Percentiles rank a stretch among this genome's conserved stretches.
phyloP scores from a whole-genome alignment of 2,888 invertebrate genomes.

The Sphaeridia pumilis region DNA sequence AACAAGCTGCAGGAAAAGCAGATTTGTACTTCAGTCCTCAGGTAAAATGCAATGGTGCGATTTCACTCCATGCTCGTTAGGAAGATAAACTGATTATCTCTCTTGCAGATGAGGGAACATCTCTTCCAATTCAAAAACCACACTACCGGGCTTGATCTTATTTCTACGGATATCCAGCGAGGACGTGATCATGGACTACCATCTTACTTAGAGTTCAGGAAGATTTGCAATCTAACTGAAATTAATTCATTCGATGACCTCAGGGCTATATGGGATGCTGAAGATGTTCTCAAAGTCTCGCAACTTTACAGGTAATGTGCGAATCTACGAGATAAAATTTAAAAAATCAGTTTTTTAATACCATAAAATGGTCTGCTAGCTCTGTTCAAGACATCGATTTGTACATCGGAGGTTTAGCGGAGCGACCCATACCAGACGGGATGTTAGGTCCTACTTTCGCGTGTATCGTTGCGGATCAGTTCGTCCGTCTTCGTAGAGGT shows the following conservation, averaged over 20 bases:
- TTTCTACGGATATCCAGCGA: constrained; percentile 76
- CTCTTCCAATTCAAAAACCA: constrained; percentile 49
- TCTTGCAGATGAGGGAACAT: constrained; percentile 51
- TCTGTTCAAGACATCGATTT: constrained; percentile 71
- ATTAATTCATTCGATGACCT: constrained; percentile 55
- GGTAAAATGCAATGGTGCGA: too few relatives aligned
- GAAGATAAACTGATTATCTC: too few relatives aligned
- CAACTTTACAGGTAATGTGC: constrained; percentile 26
- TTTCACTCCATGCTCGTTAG: too few relatives aligned
- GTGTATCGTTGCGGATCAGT: constrained; percentile 76
- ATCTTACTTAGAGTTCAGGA: constrained; percentile 62
- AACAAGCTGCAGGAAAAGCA: constrained; percentile 51
- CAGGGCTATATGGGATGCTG: constrained; percentile 51
- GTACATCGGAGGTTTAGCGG: constrained; percentile 76
- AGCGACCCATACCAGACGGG: constrained; percentile 56
- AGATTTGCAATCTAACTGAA: constrained; percentile 57
- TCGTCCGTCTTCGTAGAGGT: constrained; percentile 62
- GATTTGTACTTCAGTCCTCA: constrained; percentile 53
- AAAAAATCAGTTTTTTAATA: too few relatives aligned
- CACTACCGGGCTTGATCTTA: constrained; percentile 64
- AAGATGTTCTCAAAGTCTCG: constrained; percentile 41
- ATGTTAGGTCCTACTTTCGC: constrained; percentile 74
- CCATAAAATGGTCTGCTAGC: too few relatives aligned
- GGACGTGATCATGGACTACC: constrained; percentile 80
- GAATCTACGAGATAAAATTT: too few relatives aligned